Evolutionary conservation across 2,113 vertebrate species (phyloP).

Genomic region (Rhizomys pruinosus): DNA sequence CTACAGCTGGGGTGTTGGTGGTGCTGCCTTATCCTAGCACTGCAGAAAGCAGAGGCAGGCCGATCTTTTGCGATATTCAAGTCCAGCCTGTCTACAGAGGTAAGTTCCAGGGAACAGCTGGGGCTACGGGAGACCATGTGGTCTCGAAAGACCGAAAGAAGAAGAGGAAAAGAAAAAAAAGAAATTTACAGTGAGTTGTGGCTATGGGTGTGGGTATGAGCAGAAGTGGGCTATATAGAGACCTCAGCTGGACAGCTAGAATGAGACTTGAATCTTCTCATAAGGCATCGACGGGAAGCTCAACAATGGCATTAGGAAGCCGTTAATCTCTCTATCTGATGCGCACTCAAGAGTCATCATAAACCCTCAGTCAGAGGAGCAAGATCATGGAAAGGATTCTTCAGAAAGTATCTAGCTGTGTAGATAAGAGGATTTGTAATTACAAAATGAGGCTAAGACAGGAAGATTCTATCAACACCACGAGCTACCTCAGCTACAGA

Average conservation of each 20-base stretch:
- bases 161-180: too few relatives aligned
- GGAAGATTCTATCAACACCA: not conserved
- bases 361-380: not conserved
- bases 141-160: too few relatives aligned
- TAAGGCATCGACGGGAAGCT: not conserved
- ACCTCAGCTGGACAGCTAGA: not conserved
- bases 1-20: too few relatives aligned
- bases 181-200: too few relatives aligned
- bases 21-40: too few relatives aligned
- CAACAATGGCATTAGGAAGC: not conserved
- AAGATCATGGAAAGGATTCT: not conserved
- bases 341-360: not conserved
- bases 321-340: not conserved
- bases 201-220: too few relatives aligned
- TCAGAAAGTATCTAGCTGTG: not conserved
- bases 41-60: too few relatives aligned
- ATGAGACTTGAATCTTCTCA: not conserved
- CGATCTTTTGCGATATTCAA: too few relatives aligned
- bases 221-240: not conserved
- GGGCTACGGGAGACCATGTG: too few relatives aligned
- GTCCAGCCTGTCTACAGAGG: too few relatives aligned
- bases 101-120: too few relatives aligned
- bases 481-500: not conserved
- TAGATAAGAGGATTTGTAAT: constrained; percentile 37
- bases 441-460: not conserved